Conservation (phyloP, 2,797 vertebrate species). For the Novumbra hubbsi region DNA sequence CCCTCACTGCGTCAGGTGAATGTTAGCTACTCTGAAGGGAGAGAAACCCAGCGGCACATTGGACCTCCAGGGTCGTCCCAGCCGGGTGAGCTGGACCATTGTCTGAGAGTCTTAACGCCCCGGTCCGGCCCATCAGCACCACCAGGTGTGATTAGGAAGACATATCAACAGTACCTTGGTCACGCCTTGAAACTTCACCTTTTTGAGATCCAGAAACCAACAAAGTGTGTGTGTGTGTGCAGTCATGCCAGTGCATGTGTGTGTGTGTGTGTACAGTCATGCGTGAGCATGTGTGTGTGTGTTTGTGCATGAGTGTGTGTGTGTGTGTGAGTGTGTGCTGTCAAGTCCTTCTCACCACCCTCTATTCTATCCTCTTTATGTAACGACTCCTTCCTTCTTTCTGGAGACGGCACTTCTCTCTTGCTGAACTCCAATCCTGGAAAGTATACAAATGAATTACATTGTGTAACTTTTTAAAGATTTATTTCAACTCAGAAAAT, state of each 20-base stretch:
- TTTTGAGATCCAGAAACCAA: not conserved
- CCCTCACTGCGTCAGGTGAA: not conserved
- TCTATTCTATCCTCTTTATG: conserved; percentile 14
- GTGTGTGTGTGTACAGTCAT: not conserved
- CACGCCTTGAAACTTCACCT: not conserved
- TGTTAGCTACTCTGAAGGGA: no score
- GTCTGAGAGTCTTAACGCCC: not conserved
- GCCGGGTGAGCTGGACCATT: not conserved
- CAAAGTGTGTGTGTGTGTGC: conserved; percentile 21
- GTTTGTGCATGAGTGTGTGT: not conserved
- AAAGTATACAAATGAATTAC: not conserved
- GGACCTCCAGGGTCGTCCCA: not conserved
- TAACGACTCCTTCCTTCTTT: not conserved
- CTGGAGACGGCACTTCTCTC: not conserved
- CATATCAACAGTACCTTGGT: not conserved
- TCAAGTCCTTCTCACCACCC: conserved; percentile 55
- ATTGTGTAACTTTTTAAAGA: not conserved
- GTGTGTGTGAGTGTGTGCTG: conserved; percentile 20
- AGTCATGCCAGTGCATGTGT: conserved; percentile 34
- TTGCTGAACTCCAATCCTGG: not conserved
- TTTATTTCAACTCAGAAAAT: not conserved
- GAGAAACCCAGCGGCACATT: no score
- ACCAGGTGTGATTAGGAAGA: not conserved
- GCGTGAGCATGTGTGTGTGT: not conserved
- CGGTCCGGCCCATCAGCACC: not conserved